phyloP scores from a whole-genome alignment of 2,888 invertebrate genomes.

The Drosophila borealis region DNA sequence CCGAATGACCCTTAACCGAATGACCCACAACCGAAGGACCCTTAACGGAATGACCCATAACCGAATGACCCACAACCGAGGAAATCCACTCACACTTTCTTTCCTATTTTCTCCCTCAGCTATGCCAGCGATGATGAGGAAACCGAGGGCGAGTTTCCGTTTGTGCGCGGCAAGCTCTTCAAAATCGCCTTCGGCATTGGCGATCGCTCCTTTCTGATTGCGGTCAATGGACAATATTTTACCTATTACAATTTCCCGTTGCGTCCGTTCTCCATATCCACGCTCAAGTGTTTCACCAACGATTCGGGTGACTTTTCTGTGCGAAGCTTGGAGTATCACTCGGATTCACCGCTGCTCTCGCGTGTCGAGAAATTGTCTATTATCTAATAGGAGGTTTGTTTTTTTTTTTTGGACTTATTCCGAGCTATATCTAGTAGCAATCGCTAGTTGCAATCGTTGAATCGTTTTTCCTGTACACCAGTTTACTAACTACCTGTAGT shows the following conservation, averaged over 20 bases:
- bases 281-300: slow-evolving; percentile 83
- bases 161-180: slow-evolving; percentile 83
- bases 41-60: too few species aligned
- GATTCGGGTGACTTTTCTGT: slow-evolving; percentile 82
- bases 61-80: not conserved
- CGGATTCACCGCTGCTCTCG: slow-evolving; percentile 82
- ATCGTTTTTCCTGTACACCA: slow-evolving; percentile 63
- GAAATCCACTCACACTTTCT: too few species aligned
- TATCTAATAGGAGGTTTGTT: slow-evolving; percentile 53
- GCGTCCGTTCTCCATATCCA: slow-evolving; percentile 82
- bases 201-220: slow-evolving; percentile 83
- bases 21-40: too few species aligned
- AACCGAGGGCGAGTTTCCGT: slow-evolving; percentile 84
- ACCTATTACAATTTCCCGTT: slow-evolving; percentile 84
- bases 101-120: slow-evolving; percentile 47
- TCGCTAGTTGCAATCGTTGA: slow-evolving; percentile 62
- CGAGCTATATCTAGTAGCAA: slow-evolving; percentile 4
- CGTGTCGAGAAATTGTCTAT: slow-evolving; percentile 83
- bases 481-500: slow-evolving; percentile 49
- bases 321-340: slow-evolving; percentile 83
- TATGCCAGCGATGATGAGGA: slow-evolving; percentile 83
- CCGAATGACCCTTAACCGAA: too few species aligned
- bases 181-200: slow-evolving; percentile 84
- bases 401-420: too few species aligned
- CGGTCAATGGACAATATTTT: slow-evolving; percentile 84